Evolutionary conservation across 2,888 invertebrate genomes (phyloP).

Genomic region (Cyclophora albipunctata): DNA sequence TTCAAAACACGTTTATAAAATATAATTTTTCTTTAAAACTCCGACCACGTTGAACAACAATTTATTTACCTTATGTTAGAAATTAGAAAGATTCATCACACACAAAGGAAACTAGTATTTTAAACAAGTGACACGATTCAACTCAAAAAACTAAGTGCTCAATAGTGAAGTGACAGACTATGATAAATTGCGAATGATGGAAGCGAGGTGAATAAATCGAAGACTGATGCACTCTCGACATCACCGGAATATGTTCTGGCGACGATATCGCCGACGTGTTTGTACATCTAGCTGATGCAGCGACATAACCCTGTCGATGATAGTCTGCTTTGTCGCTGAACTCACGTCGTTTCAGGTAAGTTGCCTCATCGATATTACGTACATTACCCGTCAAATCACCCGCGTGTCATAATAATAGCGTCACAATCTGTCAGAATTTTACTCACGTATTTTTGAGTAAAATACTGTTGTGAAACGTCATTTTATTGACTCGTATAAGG

Average conservation of each 20-base stretch:
- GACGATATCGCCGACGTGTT: constrained; percentile 64
- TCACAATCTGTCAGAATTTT: too few species aligned
- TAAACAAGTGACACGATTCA: background rate
- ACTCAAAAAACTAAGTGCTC: constrained; percentile 26
- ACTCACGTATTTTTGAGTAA: too few species aligned
- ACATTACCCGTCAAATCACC: too few species aligned
- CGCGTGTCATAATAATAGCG: too few species aligned
- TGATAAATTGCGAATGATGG: constrained; percentile 33
- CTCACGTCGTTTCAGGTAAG: constrained; percentile 72
- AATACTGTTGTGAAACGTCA: too few species aligned
- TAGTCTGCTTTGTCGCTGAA: constrained; percentile 73
- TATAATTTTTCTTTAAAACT: too few species aligned
- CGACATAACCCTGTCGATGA: constrained; percentile 69
- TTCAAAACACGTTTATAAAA: too few species aligned
- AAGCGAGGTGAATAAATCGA: constrained; percentile 33
- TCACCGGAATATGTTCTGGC: constrained; percentile 52
- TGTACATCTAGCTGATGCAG: constrained; percentile 60
- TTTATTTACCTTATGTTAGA: too few species aligned
- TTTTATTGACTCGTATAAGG: too few species aligned
- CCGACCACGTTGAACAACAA: too few species aligned
- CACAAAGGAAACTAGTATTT: too few species aligned
- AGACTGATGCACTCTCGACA: constrained; percentile 42
- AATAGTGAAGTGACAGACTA: constrained; percentile 49
- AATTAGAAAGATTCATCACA: too few species aligned
- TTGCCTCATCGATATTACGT: constrained; percentile 11